Evolutionary conservation across 1,140 invertebrate genomes (phyloP).

Genomic region (Meteorus sp.): DNA sequence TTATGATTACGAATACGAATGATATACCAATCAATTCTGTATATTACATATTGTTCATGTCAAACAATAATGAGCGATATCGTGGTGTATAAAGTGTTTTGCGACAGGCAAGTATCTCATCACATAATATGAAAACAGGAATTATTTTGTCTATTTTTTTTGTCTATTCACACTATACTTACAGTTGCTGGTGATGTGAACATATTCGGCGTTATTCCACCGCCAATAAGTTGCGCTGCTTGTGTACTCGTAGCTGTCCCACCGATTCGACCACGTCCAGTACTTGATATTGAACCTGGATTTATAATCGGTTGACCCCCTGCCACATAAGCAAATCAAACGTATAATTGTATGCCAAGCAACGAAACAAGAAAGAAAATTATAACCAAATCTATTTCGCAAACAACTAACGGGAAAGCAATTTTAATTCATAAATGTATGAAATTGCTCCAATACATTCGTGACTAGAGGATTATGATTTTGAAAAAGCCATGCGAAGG

Average conservation of each 20-base stretch:
- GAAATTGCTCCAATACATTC: not conserved
- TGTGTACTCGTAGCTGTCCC: slow-evolving; percentile 66
- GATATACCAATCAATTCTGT: no score
- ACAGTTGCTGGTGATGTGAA: slow-evolving; percentile 62
- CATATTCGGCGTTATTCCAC: slow-evolving; percentile 71
- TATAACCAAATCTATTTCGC: not conserved
- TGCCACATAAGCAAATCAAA: slow-evolving; percentile 34
- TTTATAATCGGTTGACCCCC: slow-evolving; percentile 66
- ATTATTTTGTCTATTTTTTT: no score
- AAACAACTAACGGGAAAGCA: not conserved
- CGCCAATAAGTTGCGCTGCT: slow-evolving; percentile 71
- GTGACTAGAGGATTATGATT: not conserved
- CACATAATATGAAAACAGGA: slow-evolving; percentile 22
- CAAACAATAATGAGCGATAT: no score
- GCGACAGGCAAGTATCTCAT: slow-evolving; percentile 27
- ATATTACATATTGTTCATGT: no score
- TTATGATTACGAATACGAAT: no score
- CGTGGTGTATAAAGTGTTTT: slow-evolving; percentile 6
- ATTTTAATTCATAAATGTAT: not conserved
- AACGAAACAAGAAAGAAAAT: slow-evolving; percentile 8
- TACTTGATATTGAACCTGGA: slow-evolving; percentile 67
- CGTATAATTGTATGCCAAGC: slow-evolving; percentile 23
- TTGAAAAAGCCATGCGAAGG: slow-evolving; percentile 1
- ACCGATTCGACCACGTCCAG: slow-evolving; percentile 63
- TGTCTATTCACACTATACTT: slow-evolving; percentile 43